Conservation (phyloP, 2,888 invertebrate species). For the Heliconius ismenius region DNA sequence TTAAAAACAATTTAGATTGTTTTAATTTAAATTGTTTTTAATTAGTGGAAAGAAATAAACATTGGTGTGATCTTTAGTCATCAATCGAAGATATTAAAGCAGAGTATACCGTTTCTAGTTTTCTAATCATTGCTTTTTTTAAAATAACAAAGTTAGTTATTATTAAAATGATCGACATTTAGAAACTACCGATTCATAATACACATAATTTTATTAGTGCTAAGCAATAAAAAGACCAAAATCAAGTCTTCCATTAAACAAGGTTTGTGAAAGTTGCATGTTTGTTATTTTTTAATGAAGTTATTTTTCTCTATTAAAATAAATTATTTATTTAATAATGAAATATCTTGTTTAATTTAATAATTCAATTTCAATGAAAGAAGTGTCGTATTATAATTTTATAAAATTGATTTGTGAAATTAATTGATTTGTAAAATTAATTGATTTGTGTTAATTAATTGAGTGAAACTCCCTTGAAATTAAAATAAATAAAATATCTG, state of each 20-base stretch:
- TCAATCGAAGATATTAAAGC: background rate
- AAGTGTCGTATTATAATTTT: too few species aligned
- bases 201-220: background rate
- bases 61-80: background rate
- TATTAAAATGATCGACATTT: background rate
- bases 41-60: background rate
- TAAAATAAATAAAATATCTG: too few species aligned
- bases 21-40: too few species aligned
- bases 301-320: background rate
- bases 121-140: background rate
- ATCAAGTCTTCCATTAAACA: constrained; percentile 42
- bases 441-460: too few species aligned
- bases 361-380: background rate
- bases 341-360: constrained; percentile 11
- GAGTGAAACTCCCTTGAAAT: too few species aligned
- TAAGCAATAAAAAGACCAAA: constrained; percentile 37
- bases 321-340: background rate
- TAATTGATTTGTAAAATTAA: too few species aligned
- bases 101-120: too few species aligned
- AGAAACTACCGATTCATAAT: background rate
- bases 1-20: background rate
- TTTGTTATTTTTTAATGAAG: background rate
- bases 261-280: background rate
- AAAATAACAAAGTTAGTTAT: background rate
- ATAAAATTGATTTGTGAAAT: too few species aligned